These are phyloP conservation scores for Hemicentrotus pulcherrimus DNA, from an alignment of 35 echinoderm and acorn worm genomes.

Conservation along the genomic window DNA sequence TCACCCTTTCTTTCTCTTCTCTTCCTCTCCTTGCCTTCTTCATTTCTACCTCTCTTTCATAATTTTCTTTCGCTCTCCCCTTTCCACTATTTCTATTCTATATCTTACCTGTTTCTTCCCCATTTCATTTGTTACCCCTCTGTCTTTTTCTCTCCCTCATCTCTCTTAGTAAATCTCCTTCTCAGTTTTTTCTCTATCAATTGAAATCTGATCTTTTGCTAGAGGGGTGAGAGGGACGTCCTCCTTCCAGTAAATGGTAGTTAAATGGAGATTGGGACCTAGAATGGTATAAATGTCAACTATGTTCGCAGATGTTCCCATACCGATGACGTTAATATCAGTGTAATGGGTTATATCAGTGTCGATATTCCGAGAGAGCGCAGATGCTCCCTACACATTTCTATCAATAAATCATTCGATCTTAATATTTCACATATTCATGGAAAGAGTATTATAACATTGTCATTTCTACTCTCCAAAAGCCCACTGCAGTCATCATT, in stretches of 20 bases:
- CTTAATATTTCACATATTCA: constrained; percentile 5
- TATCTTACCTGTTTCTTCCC: no score
- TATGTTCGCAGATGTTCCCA: constrained; percentile 2
- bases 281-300: background rate
- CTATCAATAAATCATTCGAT: background rate
- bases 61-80: background rate
- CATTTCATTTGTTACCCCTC: background rate
- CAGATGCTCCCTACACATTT: background rate
- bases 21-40: background rate
- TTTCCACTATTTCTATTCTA: background rate
- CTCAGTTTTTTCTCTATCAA: background rate
- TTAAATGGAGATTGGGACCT: background rate
- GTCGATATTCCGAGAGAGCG: background rate
- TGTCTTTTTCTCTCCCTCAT: background rate
- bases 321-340: background rate
- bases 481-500: background rate
- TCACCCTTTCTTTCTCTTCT: background rate
- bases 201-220: background rate
- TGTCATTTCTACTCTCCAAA: background rate
- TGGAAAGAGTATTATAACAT: background rate
- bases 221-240: background rate
- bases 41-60: background rate
- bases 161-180: background rate
- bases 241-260: background rate
- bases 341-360: background rate